Evolutionary conservation across 2,113 vertebrate genomes (phyloP), one percentile per base, ranked within the genome.

Genomic region (Triplophysa siluroides): DNA sequence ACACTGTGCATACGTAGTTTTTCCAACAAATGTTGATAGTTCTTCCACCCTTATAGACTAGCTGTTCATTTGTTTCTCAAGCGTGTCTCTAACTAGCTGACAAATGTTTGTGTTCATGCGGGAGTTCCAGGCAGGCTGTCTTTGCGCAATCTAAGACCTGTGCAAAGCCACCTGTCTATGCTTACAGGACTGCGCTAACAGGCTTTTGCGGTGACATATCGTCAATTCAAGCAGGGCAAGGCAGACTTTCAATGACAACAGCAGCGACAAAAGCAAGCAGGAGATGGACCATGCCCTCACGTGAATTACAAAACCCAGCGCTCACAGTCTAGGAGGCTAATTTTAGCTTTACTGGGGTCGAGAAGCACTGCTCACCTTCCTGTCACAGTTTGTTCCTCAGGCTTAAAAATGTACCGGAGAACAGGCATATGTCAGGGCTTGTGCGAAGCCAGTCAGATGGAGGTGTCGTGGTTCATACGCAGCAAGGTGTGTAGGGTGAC

Each of bases 91-190:
- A 24, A 60, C 71, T 33, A 74, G 56, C 56, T 75, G 72, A 63
- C 58, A 63, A 61, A 63, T 75, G 72, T 45, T 47, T 75, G 24
- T 63, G 58, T 63, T 63, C 58, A 45, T 74, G 56, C 24, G 21
- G 60, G 80, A 81, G 54, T 60, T 61, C 62, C 60, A 21, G 33
- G 18, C 73, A 78, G 69, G 41, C 64, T 73, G 79, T 76, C 70
- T 81, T 61, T 45, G 62, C 70, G 56, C 61, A 68, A 75, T 79
- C 69, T 78, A 84, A 75, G 65, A 84, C 83, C 79, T 84, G 83
- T 60, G 74, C 76, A 78, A 81, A 81, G 78, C 81, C 71, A 78
- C 82, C 78, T 75, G 75, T 74, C 78, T 64, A 60, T 64, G 66
- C 74, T 80, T 74, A 83, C 81, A 80, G 78, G 69, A 68, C 66